phyloP scores from a whole-genome alignment of 2,888 invertebrate species.

The Alcis repandata region DNA sequence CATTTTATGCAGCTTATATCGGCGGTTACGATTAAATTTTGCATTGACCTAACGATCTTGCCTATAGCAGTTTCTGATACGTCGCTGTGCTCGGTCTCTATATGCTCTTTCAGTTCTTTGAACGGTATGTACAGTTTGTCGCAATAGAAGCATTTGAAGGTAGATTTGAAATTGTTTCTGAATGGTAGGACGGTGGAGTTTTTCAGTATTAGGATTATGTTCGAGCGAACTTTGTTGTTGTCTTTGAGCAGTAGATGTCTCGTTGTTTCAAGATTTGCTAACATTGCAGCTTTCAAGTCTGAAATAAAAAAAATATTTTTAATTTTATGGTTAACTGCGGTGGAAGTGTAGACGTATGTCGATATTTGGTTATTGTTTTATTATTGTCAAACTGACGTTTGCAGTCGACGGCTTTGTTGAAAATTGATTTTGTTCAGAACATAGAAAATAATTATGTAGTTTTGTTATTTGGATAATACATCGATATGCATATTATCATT shows the following conservation, averaged over 20 bases:
- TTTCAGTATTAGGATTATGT: slow-evolving; percentile 23
- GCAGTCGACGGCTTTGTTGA: too few relatives aligned
- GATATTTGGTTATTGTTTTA: too few relatives aligned
- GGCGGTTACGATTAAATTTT: slow-evolving; percentile 49
- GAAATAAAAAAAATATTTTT: neutral
- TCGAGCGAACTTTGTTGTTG: slow-evolving; percentile 26
- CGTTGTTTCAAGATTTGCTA: neutral
- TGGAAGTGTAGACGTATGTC: too few relatives aligned
- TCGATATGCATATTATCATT: too few relatives aligned
- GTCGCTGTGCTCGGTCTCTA: slow-evolving; percentile 17
- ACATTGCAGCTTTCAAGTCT: neutral
- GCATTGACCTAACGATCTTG: slow-evolving; percentile 43
- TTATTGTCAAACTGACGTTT: too few relatives aligned
- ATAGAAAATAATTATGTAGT: too few relatives aligned
- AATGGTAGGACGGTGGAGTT: slow-evolving; percentile 27
- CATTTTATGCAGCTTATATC: slow-evolving; percentile 51
- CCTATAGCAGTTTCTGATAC: slow-evolving; percentile 32
- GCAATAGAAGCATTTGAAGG: slow-evolving; percentile 48
- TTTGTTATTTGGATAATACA: too few relatives aligned
- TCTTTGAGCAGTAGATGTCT: slow-evolving; percentile 12
- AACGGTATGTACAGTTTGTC: slow-evolving; percentile 41
- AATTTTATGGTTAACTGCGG: too few relatives aligned
- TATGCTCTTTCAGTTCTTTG: slow-evolving; percentile 39
- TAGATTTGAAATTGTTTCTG: slow-evolving; percentile 27
- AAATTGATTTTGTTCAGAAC: too few relatives aligned